These are phyloP conservation scores for Drosophila suzukii DNA, from an alignment of 1,140 invertebrate species.

Conservation along the genomic window DNA sequence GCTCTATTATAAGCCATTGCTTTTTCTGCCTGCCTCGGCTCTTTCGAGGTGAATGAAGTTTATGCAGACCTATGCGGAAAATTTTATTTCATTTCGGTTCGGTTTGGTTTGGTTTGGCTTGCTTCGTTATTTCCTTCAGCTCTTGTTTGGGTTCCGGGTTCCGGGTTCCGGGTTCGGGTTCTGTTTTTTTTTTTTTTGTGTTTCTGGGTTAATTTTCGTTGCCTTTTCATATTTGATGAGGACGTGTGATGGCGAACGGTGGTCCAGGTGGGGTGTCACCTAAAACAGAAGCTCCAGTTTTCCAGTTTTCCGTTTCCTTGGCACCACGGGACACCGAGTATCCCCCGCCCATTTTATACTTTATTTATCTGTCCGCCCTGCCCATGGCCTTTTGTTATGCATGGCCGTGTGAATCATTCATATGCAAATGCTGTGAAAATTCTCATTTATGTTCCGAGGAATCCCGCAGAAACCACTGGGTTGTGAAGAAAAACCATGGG, in stretches of 20 bases:
- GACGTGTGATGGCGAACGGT: conserved; percentile 23
- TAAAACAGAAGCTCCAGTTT: conserved; percentile 14
- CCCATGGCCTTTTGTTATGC: conserved; percentile 53
- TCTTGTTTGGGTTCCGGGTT: conserved; percentile 1
- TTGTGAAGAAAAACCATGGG: background rate
- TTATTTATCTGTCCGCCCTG: conserved; percentile 42
- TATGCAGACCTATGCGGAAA: conserved; percentile 61
- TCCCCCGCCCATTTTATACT: conserved; percentile 21
- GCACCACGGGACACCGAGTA: background rate
- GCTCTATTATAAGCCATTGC: conserved; percentile 53
- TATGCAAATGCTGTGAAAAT: conserved; percentile 77
- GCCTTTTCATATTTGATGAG: conserved; percentile 69
- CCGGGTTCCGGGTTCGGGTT: no score
- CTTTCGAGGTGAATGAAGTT: conserved; percentile 31
- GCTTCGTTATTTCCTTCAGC: background rate
- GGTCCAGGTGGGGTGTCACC: background rate
- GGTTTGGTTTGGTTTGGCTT: conserved; percentile 17
- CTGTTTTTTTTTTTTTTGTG: background rate
- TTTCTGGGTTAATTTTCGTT: conserved; percentile 50
- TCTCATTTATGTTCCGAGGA: conserved; percentile 52
- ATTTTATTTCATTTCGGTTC: conserved; percentile 34
- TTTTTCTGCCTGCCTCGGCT: conserved; percentile 50
- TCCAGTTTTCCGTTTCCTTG: no score
- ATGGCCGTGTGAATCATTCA: conserved; percentile 59
- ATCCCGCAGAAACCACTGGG: background rate